Evolutionary conservation across 37 sponge, comb jelly and placozoan species (phyloP).

Genomic region (Beroe forskalii): DNA sequence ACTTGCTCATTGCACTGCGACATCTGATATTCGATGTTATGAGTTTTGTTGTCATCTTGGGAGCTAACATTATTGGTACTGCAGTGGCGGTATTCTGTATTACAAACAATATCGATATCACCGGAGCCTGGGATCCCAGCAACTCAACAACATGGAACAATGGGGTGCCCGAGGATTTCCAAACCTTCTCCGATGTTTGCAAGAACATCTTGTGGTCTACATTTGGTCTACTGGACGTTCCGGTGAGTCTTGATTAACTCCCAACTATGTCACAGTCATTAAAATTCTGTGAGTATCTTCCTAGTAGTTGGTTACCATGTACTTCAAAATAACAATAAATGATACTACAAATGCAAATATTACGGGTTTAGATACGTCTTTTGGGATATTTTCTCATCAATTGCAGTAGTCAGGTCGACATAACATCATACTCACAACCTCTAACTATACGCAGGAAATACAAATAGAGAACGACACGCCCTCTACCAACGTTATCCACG

Average conservation of each 20-base stretch:
- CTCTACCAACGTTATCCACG: background rate
- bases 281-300: too few relatives aligned
- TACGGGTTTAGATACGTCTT: too few relatives aligned
- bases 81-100: constrained; percentile 16
- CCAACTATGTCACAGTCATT: too few relatives aligned
- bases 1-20: constrained; percentile 3
- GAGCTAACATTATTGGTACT: background rate
- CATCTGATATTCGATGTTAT: background rate
- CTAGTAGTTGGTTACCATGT: too few relatives aligned
- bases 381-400: too few relatives aligned
- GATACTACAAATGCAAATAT: too few relatives aligned
- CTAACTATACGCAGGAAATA: background rate
- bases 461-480: background rate
- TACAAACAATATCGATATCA: background rate
- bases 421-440: too few relatives aligned
- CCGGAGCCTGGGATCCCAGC: background rate
- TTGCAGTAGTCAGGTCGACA: too few relatives aligned
- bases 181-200: background rate
- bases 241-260: too few relatives aligned
- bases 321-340: too few relatives aligned
- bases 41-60: background rate
- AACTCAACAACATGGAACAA: background rate
- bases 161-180: background rate
- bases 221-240: constrained; percentile 25
- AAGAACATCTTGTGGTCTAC: constrained; percentile 9